Evolutionary conservation across 2,113 vertebrate genomes (phyloP).

Genomic region (Ivindomyrus marchei): DNA sequence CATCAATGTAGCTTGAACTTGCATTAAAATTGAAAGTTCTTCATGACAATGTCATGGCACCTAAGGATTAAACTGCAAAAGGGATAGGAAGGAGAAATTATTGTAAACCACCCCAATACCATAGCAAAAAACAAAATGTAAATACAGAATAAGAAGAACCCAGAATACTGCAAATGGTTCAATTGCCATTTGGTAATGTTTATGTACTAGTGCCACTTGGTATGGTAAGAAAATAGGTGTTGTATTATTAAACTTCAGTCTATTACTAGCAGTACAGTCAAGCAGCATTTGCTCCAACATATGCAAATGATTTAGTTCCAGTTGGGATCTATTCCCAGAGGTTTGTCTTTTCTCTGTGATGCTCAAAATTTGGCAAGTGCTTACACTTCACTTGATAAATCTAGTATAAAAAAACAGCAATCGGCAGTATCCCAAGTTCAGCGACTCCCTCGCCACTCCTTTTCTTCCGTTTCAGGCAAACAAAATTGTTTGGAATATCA

Average conservation of each 20-base stretch:
- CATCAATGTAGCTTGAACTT: slow-evolving; percentile 34
- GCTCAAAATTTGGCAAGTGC: slow-evolving; percentile 66
- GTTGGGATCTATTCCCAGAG: slow-evolving; percentile 75
- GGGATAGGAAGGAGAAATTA: slow-evolving; percentile 48
- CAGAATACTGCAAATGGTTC: slow-evolving; percentile 26
- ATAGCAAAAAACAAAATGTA: not conserved
- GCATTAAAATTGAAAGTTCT: slow-evolving; percentile 78
- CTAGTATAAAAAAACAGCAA: slow-evolving; percentile 25
- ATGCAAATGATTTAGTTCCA: slow-evolving; percentile 78
- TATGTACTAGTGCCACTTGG: slow-evolving; percentile 40
- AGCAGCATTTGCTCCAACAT: slow-evolving; percentile 66
- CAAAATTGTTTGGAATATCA: not conserved
- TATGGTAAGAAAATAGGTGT: slow-evolving; percentile 58
- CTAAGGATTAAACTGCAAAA: slow-evolving; percentile 49
- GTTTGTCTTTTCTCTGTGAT: slow-evolving; percentile 62
- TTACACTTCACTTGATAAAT: slow-evolving; percentile 37
- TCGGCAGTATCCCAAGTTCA: slow-evolving; percentile 23
- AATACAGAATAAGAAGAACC: slow-evolving; percentile 31
- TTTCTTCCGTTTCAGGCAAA: not conserved
- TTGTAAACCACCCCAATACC: not conserved
- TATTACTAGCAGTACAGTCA: slow-evolving; percentile 54
- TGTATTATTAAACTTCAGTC: slow-evolving; percentile 71
- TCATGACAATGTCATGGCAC: slow-evolving; percentile 63
- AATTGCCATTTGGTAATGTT: slow-evolving; percentile 37
- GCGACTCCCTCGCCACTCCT: not conserved